Evolutionary conservation across 2,113 vertebrate genomes (phyloP), one percentile per base, ranked within the genome.

Genomic region (Rana temporaria): DNA sequence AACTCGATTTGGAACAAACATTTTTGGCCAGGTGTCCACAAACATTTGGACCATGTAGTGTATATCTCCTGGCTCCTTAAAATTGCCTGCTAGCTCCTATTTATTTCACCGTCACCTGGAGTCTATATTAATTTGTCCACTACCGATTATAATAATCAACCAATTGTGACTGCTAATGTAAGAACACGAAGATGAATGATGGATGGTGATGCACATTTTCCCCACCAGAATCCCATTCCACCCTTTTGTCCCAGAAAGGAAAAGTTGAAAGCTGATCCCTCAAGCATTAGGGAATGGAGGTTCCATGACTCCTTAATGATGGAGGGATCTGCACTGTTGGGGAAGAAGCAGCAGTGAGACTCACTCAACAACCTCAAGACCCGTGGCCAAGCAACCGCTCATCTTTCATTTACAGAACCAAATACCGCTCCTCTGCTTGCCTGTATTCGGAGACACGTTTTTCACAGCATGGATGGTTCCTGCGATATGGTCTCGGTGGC

Each of bases 321-420:
- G 79, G 19, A 81, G 79, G 24, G 26, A 26, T 19, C 19, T 3
- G 38, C 12, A 55, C 26, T 17, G 9, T 72, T n/a, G 42, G 69
- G 69, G 79, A 73, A 55, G 59, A 72, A 81, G 69, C 68, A 81
- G 57, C 74, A 68, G 62, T 42, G 26, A 71, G n/a, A 78, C 64
- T 68, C 30, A 60, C 65, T 69, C 64, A 53, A 68, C 15, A 60
- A 70, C 82, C 32, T 34, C 19, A 42, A 56, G 42, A 78, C 30
- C 38, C 6, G 81, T 60, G 64, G 38, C 64, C 22, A 56, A 78
- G 73, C 18, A 81, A 22, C 57, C 48, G 32, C 20, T 71, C 34
- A 12, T 34, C 48, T 53, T 22, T 8, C n/a, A 69, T 70, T 42
- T 55, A n/a, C 19, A 48, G 0, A 15, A 26, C 20, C n/a, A 3